Base-by-base conservation (phyloP, 2,797 vertebrate genomes). In the Naso thynnoides region DNA sequence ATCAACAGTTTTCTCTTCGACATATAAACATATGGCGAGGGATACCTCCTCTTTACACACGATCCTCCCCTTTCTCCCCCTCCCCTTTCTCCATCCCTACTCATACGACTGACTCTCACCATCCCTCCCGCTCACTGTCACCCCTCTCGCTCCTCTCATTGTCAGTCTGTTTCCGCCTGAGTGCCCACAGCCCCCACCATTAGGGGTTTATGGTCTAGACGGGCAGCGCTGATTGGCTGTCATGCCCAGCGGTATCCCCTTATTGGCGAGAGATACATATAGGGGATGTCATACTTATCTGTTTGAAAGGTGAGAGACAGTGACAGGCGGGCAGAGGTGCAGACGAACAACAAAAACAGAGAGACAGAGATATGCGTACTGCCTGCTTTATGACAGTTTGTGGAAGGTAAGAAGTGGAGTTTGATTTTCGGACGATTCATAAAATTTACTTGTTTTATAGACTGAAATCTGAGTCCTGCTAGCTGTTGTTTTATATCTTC, bases 11-110 rank as follows among this genome's bases (percentile, higher is more conserved):
- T 87, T 91, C 89, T 73, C 82, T 84, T 74, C 47, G 52, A 86
- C 89, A 84, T 93, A 70, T 80, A 79, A 91, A 88, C 94, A 95
- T 94, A 94, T 95, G 94, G 90, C 69, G 61, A 64, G 36, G 69
- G 62, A 76, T 57, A 72, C 45, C 58, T 0, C 39, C 60, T 53
- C 0, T 24, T 48, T 21, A 44, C 65, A 15, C 42, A 53, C 48
- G 31, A 4, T 6, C 8, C 27, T 7, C 21, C 53, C 38, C 63
- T 14, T 39, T 47, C 26, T 18, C 42, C 10, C 23, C 57, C 39
- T 29, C 41, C 50, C 75, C 63, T 53, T 61, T 23, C 41, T 56
- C 61, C 48, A 47, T 66, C 78, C 75, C 81, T 14, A 38, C 81
- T 73, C 71, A 62, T 56, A 75, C 80, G 24, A 76, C 84, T 83